Percentiles rank a stretch among this genome's conserved stretches.
These are phyloP conservation scores for Rousettus leschenaultii DNA, from an alignment of 2,113 vertebrate species.

Conservation along the genomic window DNA sequence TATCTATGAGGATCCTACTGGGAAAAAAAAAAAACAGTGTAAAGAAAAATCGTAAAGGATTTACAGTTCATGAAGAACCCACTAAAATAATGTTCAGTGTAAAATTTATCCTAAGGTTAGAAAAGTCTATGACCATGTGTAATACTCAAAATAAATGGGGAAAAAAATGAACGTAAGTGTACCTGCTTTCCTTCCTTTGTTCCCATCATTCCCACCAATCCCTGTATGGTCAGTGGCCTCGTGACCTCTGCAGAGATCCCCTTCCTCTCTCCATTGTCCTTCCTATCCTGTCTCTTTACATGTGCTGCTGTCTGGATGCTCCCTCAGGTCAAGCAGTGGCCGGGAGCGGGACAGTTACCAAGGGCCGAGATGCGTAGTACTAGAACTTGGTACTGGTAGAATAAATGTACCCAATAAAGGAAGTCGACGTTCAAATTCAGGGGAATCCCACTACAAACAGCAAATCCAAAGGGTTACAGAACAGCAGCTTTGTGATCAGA, in stretches of 20 bases:
- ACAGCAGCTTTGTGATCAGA: background rate
- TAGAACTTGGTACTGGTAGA: background rate
- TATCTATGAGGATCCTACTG: background rate
- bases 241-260: background rate
- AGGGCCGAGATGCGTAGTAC: background rate
- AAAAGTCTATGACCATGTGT: slow-evolving; percentile 29
- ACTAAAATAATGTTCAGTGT: slow-evolving; percentile 45
- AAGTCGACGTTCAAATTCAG: background rate
- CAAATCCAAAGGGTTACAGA: background rate
- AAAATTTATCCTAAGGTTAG: slow-evolving; percentile 47
- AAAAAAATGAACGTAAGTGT: background rate
- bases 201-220: background rate
- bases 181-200: background rate
- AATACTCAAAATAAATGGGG: slow-evolving; percentile 28
- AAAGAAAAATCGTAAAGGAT: slow-evolving; percentile 49
- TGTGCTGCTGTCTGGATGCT: background rate
- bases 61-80: slow-evolving; percentile 43
- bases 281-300: background rate
- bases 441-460: background rate
- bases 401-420: background rate
- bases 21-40: background rate
- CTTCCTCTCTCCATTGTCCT: background rate
- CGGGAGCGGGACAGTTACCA: background rate
- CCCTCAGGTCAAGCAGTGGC: background rate
- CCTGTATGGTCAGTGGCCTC: background rate